A percentile compares a stretch with the other conserved stretches of the same genome.
Evolutionary conservation across 2,888 invertebrate species (phyloP).

Genomic region (Molanna angustata): DNA sequence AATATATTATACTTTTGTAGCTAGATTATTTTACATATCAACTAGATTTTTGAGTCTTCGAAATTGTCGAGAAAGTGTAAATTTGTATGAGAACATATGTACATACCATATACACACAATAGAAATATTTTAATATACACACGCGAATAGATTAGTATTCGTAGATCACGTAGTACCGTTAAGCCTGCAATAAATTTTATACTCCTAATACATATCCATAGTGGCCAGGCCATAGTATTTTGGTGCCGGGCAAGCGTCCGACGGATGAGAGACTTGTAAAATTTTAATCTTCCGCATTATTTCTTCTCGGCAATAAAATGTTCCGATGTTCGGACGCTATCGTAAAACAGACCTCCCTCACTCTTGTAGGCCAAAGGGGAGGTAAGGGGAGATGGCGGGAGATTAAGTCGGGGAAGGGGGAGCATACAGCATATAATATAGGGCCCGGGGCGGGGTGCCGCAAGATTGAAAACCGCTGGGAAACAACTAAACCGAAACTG

Average conservation of each 20-base stretch:
- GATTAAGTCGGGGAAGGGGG: conserved; percentile 6
- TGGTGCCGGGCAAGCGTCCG: conserved; percentile 2
- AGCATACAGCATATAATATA: no score
- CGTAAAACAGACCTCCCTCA: conserved; percentile 26
- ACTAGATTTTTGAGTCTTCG: no score
- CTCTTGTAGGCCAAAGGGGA: no score
- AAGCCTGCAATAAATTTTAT: background rate
- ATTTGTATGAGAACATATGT: no score
- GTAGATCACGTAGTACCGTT: background rate
- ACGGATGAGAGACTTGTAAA: conserved; percentile 25
- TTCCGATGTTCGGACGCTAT: conserved; percentile 28
- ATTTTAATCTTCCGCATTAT: conserved; percentile 32
- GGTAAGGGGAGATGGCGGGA: conserved; percentile 4
- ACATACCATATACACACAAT: no score
- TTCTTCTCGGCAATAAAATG: conserved; percentile 31
- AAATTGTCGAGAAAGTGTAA: no score
- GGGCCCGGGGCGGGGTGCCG: no score
- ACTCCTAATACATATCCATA: background rate
- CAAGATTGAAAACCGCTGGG: conserved; percentile 3
- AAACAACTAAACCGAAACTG: no score
- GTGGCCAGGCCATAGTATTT: no score
- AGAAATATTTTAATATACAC: no score
- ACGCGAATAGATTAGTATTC: background rate
- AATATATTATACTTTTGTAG: no score
- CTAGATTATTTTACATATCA: no score